phyloP scores from a whole-genome alignment of 2,113 vertebrate species.

The Cheirogaleus medius region DNA sequence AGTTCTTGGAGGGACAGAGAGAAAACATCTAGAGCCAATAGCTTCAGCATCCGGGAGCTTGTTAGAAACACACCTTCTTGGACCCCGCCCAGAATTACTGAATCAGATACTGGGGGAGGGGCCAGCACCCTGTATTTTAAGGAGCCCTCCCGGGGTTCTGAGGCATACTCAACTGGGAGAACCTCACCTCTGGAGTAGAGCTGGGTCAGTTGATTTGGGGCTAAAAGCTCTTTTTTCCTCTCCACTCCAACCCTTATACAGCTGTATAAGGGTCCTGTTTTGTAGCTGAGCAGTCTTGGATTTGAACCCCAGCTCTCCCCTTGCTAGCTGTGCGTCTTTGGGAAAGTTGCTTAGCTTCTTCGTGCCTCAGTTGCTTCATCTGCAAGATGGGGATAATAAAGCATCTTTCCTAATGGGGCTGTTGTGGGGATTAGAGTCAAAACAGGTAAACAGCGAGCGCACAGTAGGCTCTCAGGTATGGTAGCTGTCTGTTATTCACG shows the following conservation, averaged over 20 bases:
- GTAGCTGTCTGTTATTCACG: not conserved
- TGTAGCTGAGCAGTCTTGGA: not conserved
- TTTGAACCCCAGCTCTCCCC: not conserved
- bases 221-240: not conserved
- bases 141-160: not conserved
- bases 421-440: not conserved
- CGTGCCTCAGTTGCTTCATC: not conserved
- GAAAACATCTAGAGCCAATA: not conserved
- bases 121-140: not conserved
- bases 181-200: not conserved
- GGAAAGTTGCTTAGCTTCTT: not conserved
- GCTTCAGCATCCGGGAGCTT: not conserved
- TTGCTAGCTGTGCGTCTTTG: not conserved
- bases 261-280: not conserved
- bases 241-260: too few species aligned
- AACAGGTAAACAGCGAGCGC: not conserved
- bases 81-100: not conserved
- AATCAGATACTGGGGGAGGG: not conserved
- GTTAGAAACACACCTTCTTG: not conserved
- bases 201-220: not conserved
- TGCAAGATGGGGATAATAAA: not conserved
- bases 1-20: not conserved
- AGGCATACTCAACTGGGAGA: not conserved
- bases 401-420: not conserved
- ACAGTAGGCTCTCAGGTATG: not conserved